A percentile compares a stretch with the other conserved stretches of the same genome.
phyloP scores from a whole-genome alignment of 2,797 vertebrate species.

The Florisuga fusca region DNA sequence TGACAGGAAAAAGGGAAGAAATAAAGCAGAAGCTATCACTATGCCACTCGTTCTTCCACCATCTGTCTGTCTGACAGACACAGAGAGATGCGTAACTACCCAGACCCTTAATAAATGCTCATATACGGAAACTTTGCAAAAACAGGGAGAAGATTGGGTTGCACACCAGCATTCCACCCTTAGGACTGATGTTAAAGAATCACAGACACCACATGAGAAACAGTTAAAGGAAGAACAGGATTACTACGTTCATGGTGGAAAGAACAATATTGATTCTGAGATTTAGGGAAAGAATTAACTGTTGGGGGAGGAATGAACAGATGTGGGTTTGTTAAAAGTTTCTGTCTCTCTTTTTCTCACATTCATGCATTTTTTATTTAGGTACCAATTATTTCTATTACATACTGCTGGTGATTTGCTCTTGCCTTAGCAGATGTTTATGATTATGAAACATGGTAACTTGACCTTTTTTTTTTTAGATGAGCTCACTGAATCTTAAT shows the following conservation, averaged over 20 bases:
- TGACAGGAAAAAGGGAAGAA: neutral
- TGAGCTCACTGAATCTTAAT: neutral
- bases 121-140: neutral
- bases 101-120: neutral
- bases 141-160: neutral
- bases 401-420: neutral
- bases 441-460: neutral
- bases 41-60: neutral
- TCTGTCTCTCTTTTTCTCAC: neutral
- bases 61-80: neutral
- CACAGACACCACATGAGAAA: neutral
- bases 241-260: neutral
- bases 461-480: neutral
- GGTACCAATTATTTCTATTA: neutral
- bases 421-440: neutral
- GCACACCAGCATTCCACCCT: neutral
- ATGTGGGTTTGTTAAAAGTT: neutral
- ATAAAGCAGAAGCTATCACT: neutral
- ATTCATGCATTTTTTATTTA: neutral
- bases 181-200: neutral
- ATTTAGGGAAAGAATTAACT: neutral
- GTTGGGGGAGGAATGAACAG: neutral
- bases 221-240: neutral
- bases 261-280: conserved; percentile 11
- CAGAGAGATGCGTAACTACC: neutral